Evolutionary conservation across 1,140 invertebrate species (phyloP), one percentile per base, ranked within the genome.

Genomic region (Popillia japonica): DNA sequence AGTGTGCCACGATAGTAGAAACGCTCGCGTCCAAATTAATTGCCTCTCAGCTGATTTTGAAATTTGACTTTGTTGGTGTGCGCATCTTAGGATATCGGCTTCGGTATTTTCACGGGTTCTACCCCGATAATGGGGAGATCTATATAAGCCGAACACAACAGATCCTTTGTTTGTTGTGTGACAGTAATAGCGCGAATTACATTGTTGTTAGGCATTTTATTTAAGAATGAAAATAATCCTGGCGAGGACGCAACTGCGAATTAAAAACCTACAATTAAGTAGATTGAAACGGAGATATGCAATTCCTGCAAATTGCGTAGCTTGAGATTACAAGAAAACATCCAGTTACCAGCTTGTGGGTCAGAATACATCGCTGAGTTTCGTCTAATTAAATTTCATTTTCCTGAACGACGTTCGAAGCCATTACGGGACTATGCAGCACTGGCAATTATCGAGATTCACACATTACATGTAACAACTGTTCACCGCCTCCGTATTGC

Each of bases 341-440:
- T 0, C 7, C 17, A 8, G 11, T n/a, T 48, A 14, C 44, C 0
- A 14, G 44, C 17, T 14, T 48, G 4, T 48, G 4, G 44, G 7
- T 48, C 44, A 48, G 11, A n/a, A n/a, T 48, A n/a, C 44, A 48
- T 48, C 11, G 44, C 11, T n/a, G 11, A 7, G 44, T n/a, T 14
- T 48, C 44, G 44, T 48, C 44, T 48, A 48, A 48, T 48, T 48
- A 48, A 48, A 48, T 48, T 48, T 48, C 44, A 48, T 48, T 48
- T n/a, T n/a, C 11, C 11, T n/a, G 44, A n/a, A 48, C 11, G 17
- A n/a, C 44, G 44, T 48, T 48, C 44, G 44, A 48, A 48, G 44
- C 17, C 44, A 48, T 48, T 48, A 48, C 11, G 44, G 11, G 11
- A 4, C 44, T 48, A 14, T 48, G 44, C 44, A n/a, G n/a, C n/a